Conservation (phyloP, 2,888 invertebrate species). For the Eulithis testata region DNA sequence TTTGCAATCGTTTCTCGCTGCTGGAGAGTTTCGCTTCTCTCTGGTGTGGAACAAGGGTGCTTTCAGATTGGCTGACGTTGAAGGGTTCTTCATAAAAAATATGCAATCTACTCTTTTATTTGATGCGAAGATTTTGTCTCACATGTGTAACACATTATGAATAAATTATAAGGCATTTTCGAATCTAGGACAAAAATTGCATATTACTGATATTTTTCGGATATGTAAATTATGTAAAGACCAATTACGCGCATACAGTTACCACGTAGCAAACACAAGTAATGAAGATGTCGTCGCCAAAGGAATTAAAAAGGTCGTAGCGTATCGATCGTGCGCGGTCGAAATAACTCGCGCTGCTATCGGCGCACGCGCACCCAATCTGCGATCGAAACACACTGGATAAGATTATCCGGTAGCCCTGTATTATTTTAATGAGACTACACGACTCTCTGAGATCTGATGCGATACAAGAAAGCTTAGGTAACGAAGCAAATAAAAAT, state of each 20-base stretch:
- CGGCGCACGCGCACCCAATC: conserved; percentile 83
- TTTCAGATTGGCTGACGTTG: conserved; percentile 50
- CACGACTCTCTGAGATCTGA: conserved; percentile 80
- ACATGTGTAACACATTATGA: conserved; percentile 73
- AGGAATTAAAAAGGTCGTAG: conserved; percentile 76
- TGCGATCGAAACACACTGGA: conserved; percentile 83
- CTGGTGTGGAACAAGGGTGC: conserved; percentile 51
- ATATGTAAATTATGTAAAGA: conserved; percentile 8
- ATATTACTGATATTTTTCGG: conserved; percentile 23
- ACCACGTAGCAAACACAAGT: conserved; percentile 60
- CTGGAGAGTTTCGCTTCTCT: conserved; percentile 50
- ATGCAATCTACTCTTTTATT: conserved; percentile 66
- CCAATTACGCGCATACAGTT: conserved; percentile 24
- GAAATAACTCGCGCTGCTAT: conserved; percentile 81
- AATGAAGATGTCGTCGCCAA: conserved; percentile 81
- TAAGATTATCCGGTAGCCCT: conserved; percentile 84
- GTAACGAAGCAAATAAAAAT: conserved; percentile 80
- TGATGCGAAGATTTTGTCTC: conserved; percentile 66
- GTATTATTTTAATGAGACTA: conserved; percentile 85
- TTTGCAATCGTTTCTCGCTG: conserved; percentile 50
- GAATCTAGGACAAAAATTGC: conserved; percentile 45
- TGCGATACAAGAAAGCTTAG: conserved; percentile 80
- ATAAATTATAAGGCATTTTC: conserved; percentile 72
- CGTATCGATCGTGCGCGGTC: conserved; percentile 78
- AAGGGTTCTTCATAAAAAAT: conserved; percentile 64